Conservation (phyloP, 2,888 invertebrate genomes). For the Lucinisca nassula region DNA sequence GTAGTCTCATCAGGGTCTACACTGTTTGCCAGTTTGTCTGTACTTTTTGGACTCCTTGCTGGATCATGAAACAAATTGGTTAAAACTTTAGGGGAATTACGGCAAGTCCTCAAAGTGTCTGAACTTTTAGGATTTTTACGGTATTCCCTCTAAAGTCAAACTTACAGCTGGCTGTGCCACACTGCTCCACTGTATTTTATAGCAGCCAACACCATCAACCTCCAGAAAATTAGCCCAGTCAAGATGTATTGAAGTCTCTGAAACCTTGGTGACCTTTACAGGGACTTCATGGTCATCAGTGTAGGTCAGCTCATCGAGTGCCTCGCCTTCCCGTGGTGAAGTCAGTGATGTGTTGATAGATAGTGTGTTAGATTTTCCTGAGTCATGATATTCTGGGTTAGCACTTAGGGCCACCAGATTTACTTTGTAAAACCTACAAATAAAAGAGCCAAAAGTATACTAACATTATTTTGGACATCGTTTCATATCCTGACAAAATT, state of each 20-base stretch:
- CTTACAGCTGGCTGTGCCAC: constrained; percentile 87
- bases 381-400: constrained; percentile 82
- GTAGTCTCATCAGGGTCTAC: no score
- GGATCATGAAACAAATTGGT: no score
- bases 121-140: no score
- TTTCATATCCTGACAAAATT: no score
- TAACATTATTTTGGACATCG: no score
- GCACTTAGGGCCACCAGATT: constrained; percentile 85
- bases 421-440: constrained; percentile 85
- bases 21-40: no score
- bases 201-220: constrained; percentile 82
- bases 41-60: no score
- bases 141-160: no score
- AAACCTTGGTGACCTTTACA: constrained; percentile 84
- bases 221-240: constrained; percentile 86
- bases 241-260: constrained; percentile 85
- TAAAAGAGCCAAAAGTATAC: no score
- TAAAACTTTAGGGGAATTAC: no score
- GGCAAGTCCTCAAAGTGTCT: no score
- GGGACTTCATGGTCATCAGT: constrained; percentile 83
- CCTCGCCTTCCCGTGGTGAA: constrained; percentile 70
- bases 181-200: constrained; percentile 87
- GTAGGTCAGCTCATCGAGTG: constrained; percentile 73
- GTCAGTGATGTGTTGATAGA: constrained; percentile 80
- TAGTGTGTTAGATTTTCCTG: constrained; percentile 85